Evolutionary conservation across 2,113 vertebrate genomes (phyloP).

Genomic region (Ifrita kowaldi): DNA sequence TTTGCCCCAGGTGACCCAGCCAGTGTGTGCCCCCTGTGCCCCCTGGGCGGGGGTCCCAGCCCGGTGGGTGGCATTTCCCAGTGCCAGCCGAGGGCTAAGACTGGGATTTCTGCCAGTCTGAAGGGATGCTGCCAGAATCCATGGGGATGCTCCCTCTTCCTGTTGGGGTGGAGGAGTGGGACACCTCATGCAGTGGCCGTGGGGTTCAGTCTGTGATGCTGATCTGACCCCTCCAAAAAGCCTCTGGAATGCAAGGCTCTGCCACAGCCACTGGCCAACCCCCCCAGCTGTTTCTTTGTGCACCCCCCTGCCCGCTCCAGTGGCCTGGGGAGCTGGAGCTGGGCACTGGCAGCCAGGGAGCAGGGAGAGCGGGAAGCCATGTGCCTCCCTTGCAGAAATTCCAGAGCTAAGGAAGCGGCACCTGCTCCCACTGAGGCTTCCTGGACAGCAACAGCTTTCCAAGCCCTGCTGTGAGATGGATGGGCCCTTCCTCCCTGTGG

Average conservation of each 20-base stretch:
- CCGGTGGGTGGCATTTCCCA: rapidly evolving
- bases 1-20: background rate
- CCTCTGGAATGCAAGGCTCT: background rate
- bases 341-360: background rate
- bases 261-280: background rate
- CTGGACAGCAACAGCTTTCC: background rate
- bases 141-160: background rate
- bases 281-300: background rate
- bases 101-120: background rate
- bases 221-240: background rate
- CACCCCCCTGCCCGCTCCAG: rapidly evolving
- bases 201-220: rapidly evolving
- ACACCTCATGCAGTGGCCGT: background rate
- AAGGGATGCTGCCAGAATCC: background rate
- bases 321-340: background rate
- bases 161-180: background rate
- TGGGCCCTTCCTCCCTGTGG: background rate
- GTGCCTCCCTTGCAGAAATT: background rate
- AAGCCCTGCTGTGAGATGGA: background rate
- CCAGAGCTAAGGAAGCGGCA: background rate
- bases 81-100: background rate
- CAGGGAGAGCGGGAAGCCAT: background rate
- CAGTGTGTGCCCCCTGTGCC: rapidly evolving
- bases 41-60: background rate
- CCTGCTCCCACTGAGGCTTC: background rate